Conservation (phyloP, 2,888 invertebrate genomes). For the Hymenopus coronatus region DNA sequence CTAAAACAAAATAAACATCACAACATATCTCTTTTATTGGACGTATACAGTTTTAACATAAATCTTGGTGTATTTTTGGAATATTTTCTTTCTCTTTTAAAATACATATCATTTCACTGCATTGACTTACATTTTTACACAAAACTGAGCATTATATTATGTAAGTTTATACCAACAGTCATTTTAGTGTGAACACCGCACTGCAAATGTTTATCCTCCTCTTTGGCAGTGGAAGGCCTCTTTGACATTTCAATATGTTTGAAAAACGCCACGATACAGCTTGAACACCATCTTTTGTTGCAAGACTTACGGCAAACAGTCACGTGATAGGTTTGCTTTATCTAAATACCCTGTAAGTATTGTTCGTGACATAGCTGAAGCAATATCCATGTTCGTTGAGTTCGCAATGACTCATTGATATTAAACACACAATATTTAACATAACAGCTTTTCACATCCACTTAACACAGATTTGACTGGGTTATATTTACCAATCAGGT, state of each 20-base stretch:
- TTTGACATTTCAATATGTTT: too few relatives aligned
- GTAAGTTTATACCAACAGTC: background rate
- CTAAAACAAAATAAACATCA: background rate
- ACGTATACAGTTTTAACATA: background rate
- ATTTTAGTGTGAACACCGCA: background rate
- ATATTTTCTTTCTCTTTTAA: background rate
- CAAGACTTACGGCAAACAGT: too few relatives aligned
- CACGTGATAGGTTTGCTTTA: background rate
- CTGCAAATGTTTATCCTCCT: background rate
- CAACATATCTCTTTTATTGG: background rate
- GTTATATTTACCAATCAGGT: too few relatives aligned
- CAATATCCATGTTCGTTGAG: background rate
- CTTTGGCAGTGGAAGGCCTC: background rate
- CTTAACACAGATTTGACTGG: background rate
- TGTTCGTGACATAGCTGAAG: background rate
- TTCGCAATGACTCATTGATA: background rate
- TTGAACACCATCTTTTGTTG: too few relatives aligned
- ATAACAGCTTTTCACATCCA: background rate
- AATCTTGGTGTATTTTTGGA: background rate
- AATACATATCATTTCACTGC: background rate
- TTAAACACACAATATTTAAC: background rate
- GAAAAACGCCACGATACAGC: too few relatives aligned
- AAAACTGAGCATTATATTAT: background rate
- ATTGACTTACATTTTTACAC: background rate
- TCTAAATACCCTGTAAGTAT: background rate